These are phyloP conservation scores for Sinocyclocheilus anophthalmus DNA, from an alignment of 2,113 vertebrate genomes.

Conservation along the genomic window DNA sequence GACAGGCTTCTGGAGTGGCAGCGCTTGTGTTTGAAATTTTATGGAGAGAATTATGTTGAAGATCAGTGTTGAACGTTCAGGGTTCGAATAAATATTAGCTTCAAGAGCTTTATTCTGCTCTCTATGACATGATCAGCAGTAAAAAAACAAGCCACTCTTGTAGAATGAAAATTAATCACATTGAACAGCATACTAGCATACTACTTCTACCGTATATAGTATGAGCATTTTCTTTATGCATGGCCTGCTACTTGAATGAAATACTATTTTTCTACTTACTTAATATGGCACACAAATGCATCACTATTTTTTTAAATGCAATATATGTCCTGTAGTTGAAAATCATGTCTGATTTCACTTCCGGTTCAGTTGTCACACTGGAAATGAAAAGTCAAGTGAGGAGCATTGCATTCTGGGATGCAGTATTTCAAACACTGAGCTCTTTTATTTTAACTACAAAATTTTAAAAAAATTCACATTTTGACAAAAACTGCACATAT, in stretches of 20 bases:
- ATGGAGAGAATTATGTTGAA: slow-evolving; percentile 15
- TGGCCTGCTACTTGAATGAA: neutral
- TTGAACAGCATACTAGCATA: neutral
- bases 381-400: neutral
- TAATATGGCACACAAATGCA: neutral
- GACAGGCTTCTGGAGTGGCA: slow-evolving; percentile 1
- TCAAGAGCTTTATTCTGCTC: slow-evolving; percentile 14
- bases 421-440: no score
- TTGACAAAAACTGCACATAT: no score
- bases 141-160: neutral
- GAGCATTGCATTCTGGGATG: neutral
- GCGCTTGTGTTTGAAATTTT: slow-evolving; percentile 9
- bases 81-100: neutral
- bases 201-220: neutral
- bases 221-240: neutral
- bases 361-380: neutral
- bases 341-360: neutral
- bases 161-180: neutral
- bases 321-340: neutral
- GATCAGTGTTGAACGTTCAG: neutral
- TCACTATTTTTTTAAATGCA: neutral
- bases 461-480: no score
- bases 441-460: no score
- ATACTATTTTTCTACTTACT: neutral
- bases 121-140: neutral